A percentile compares a stretch with the other conserved stretches of the same genome.
Evolutionary conservation across 2,797 vertebrate species (phyloP).

Genomic region (Anniella stebbinsi): DNA sequence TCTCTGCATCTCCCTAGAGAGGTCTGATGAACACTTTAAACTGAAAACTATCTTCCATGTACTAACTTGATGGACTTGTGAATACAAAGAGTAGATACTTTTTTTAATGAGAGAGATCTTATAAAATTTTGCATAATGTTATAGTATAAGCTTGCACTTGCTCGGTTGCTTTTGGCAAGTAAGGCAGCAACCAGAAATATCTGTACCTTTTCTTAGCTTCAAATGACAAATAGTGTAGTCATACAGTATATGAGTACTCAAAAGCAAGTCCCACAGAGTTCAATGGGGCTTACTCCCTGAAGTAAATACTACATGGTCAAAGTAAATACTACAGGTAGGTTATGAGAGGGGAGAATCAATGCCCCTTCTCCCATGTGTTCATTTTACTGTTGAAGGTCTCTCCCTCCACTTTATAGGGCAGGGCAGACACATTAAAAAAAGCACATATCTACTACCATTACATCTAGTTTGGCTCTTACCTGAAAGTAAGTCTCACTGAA

Average conservation of each 20-base stretch:
- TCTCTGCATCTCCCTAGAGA: too few relatives aligned
- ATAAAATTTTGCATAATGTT: too few relatives aligned
- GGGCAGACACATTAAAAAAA: not conserved
- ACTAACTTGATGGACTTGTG: too few relatives aligned
- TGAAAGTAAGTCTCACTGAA: not conserved
- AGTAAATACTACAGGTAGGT: not conserved
- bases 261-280: too few relatives aligned
- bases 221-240: not conserved
- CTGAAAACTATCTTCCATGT: too few relatives aligned
- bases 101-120: too few relatives aligned
- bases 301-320: not conserved
- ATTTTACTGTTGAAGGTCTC: not conserved
- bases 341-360: not conserved
- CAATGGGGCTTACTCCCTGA: too few relatives aligned
- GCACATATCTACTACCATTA: not conserved
- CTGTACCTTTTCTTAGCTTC: not conserved
- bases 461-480: not conserved
- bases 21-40: too few relatives aligned
- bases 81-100: too few relatives aligned
- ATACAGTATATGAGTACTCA: too few relatives aligned
- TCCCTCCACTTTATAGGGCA: not conserved
- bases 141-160: not conserved
- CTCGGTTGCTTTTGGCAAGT: not conserved
- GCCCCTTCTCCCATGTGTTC: not conserved
- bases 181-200: not conserved